Evolutionary conservation across 2,113 vertebrate species (phyloP).

Genomic region (Oreochromis niloticus): DNA sequence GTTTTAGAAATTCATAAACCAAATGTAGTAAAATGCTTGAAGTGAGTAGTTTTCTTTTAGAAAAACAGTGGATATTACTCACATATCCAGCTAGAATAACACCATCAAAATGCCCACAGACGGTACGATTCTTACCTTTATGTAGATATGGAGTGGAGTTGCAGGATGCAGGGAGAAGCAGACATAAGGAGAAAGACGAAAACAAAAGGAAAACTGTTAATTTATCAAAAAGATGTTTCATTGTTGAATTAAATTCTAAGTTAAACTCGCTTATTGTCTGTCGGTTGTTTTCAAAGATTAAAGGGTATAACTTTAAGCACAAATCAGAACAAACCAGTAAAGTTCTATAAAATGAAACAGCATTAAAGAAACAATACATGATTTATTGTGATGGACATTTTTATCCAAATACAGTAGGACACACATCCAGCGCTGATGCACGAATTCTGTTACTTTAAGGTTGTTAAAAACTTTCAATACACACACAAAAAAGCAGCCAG

Average conservation of each 20-base stretch:
- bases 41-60: neutral
- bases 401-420: neutral
- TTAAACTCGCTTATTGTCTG: neutral
- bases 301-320: neutral
- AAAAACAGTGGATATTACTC: neutral
- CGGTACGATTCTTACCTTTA: constrained; percentile 65
- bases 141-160: neutral
- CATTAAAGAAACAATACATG: neutral
- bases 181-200: neutral
- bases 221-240: neutral
- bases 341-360: neutral
- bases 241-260: neutral
- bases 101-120: neutral
- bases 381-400: neutral
- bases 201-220: neutral
- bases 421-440: neutral
- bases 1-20: neutral
- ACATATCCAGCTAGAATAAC: neutral
- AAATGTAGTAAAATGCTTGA: neutral
- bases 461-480: neutral
- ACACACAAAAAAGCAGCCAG: neutral
- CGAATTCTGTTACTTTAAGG: neutral
- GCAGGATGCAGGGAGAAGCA: neutral
- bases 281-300: neutral
- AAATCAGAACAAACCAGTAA: neutral